Conservation (phyloP, 1,140 invertebrate species). For the Conus betulinus region DNA sequence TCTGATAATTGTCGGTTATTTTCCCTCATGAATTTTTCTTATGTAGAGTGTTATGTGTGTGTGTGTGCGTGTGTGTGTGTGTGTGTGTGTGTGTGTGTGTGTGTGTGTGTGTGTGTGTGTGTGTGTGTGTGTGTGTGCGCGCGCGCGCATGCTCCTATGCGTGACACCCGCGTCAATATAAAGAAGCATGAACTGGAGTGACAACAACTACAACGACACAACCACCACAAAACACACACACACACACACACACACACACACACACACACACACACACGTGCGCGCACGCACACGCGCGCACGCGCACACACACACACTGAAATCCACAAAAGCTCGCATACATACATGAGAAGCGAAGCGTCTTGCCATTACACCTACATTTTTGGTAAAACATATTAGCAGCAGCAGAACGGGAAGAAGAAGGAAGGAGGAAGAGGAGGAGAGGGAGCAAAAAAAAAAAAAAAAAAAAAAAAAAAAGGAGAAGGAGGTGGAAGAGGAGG, state of each 20-base stretch:
- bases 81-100: background rate
- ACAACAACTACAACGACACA: no score
- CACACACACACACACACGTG: background rate
- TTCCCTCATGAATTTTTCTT: no score
- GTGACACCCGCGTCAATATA: no score
- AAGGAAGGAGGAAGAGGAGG: background rate
- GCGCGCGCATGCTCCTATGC: no score
- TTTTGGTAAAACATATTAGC: no score
- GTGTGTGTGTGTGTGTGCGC: no score
- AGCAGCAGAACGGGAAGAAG: background rate
- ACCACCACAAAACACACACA: background rate
- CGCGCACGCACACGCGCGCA: background rate
- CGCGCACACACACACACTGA: background rate
- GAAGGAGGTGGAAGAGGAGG: background rate
- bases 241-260: background rate
- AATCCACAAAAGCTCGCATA: background rate
- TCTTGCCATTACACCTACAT: no score
- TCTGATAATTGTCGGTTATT: no score
- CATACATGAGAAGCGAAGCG: background rate
- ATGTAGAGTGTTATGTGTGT: background rate
- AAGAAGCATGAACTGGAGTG: no score
- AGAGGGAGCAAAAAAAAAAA: no score
- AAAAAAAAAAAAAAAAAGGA: background rate
- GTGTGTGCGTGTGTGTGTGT: background rate
- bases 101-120: no score